These are phyloP conservation scores for Muscicapa adusta DNA, from an alignment of 2,113 vertebrate genomes.

Conservation along the genomic window DNA sequence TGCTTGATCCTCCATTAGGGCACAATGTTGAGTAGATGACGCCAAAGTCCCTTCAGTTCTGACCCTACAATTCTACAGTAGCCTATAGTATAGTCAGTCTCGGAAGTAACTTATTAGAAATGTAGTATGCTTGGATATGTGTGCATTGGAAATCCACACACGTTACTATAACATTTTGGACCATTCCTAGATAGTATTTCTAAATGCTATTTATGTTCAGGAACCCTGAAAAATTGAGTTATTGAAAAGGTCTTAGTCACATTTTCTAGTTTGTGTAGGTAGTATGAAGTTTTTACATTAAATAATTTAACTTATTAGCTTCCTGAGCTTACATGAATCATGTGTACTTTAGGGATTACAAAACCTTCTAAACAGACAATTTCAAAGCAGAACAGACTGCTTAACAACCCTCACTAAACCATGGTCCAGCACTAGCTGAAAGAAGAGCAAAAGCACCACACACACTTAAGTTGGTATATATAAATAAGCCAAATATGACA, in stretches of 20 bases:
- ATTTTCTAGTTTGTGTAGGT: not conserved
- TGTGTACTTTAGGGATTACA: not conserved
- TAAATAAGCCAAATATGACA: not conserved
- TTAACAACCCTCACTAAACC: not conserved
- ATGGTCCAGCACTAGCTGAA: not conserved
- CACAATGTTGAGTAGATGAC: not conserved
- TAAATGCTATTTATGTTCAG: not conserved
- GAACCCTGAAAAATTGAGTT: not conserved
- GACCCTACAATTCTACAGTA: not conserved
- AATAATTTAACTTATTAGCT: not conserved
- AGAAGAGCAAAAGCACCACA: not conserved
- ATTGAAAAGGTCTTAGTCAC: not conserved
- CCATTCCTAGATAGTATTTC: not conserved
- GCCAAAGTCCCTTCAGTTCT: not conserved
- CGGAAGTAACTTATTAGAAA: not conserved
- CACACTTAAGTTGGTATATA: not conserved
- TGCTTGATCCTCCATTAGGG: not conserved
- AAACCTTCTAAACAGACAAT: not conserved
- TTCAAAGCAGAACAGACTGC: not conserved
- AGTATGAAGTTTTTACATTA: not conserved
- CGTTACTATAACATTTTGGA: not conserved
- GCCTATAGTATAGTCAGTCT: not conserved
- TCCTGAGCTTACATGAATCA: not conserved
- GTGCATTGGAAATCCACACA: not conserved
- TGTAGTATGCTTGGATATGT: not conserved